Evolutionary conservation across 1,140 invertebrate genomes (phyloP).

Genomic region (Macrosteles quadrilineatus): DNA sequence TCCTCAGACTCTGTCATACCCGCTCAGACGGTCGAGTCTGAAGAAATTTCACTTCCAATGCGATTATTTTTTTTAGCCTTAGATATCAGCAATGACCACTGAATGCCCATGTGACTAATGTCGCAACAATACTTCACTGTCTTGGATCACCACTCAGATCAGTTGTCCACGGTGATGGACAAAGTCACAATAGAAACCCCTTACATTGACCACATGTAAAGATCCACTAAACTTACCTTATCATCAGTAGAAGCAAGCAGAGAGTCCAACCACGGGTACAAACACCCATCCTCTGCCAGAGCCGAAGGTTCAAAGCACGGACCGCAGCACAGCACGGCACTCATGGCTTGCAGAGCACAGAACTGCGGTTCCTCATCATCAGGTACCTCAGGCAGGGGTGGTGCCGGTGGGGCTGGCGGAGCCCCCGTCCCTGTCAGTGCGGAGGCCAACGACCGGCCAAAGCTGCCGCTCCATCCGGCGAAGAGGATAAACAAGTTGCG

Average conservation of each 20-base stretch:
- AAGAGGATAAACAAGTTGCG: slow-evolving; percentile 89
- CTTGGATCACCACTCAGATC: too few relatives aligned
- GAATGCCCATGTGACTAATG: too few relatives aligned
- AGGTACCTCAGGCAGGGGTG: neutral
- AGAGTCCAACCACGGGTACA: slow-evolving; percentile 93
- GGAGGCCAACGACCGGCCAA: neutral
- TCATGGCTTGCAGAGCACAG: slow-evolving; percentile 83
- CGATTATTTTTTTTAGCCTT: too few relatives aligned
- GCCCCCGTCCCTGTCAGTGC: slow-evolving; percentile 44
- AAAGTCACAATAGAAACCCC: too few relatives aligned
- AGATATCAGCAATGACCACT: too few relatives aligned
- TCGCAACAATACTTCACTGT: too few relatives aligned
- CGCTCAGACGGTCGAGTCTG: too few relatives aligned
- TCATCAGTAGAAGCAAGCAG: slow-evolving; percentile 86
- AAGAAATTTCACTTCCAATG: too few relatives aligned
- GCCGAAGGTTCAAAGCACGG: slow-evolving; percentile 86
- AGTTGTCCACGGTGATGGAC: too few relatives aligned
- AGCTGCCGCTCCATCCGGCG: slow-evolving; percentile 72
- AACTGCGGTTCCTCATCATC: slow-evolving; percentile 59
- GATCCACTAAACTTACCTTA: slow-evolving; percentile 61
- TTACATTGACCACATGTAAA: too few relatives aligned
- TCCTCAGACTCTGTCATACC: too few relatives aligned
- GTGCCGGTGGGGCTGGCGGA: slow-evolving; percentile 40
- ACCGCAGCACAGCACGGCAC: slow-evolving; percentile 91
- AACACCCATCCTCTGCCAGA: slow-evolving; percentile 82